Conservation (phyloP, 2,113 vertebrate species). For the Centropus unirufus region DNA sequence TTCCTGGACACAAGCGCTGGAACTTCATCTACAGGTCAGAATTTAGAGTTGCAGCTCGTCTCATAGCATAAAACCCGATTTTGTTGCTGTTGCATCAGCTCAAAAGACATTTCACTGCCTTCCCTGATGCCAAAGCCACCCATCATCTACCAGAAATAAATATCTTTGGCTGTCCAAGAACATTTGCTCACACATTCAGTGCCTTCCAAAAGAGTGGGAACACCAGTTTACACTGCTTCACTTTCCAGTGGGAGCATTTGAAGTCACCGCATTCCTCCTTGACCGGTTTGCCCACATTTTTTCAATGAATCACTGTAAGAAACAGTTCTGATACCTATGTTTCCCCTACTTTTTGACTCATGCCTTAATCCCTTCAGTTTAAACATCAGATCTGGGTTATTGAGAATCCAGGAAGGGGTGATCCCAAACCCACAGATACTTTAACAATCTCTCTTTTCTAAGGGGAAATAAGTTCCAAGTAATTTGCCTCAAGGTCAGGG, state of each 20-base stretch:
- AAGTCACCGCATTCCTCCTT: background rate
- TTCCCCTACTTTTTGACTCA: background rate
- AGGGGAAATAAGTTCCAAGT: background rate
- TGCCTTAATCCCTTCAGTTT: background rate
- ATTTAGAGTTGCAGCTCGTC: background rate
- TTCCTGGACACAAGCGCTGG: background rate
- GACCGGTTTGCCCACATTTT: background rate
- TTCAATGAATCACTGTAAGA: background rate
- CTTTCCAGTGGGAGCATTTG: background rate
- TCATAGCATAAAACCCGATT: background rate
- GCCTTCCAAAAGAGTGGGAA: background rate
- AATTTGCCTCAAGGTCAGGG: background rate
- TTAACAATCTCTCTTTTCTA: background rate
- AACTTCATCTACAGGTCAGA: background rate
- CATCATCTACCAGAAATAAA: background rate
- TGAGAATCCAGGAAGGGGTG: background rate
- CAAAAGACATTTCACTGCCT: background rate
- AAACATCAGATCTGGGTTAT: background rate
- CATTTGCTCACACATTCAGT: background rate
- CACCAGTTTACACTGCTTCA: background rate
- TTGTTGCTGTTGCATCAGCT: background rate
- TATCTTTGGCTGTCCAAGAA: background rate
- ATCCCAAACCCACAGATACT: background rate
- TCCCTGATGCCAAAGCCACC: background rate
- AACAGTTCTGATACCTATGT: background rate